These are phyloP conservation scores for Nothobranchius kuhntae DNA, from an alignment of 2,113 vertebrate species.

Conservation along the genomic window DNA sequence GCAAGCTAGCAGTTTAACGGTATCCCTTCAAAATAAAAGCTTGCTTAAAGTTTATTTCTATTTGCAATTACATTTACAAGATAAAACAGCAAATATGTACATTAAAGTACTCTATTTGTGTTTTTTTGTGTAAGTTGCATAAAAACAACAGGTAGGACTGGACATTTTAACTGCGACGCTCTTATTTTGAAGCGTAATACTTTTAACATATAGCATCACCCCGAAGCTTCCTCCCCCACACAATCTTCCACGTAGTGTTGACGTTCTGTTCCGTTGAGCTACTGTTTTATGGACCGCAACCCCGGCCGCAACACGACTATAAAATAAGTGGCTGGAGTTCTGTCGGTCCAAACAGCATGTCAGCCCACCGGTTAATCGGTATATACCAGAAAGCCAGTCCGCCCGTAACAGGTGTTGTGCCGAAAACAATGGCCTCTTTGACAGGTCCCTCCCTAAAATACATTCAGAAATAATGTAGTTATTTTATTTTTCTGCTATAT, in stretches of 20 bases:
- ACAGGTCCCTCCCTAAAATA: too few species aligned
- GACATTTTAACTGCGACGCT: background rate
- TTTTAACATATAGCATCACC: conserved; percentile 19
- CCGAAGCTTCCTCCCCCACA: conserved; percentile 17
- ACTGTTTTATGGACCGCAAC: too few species aligned
- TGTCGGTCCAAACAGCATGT: too few species aligned
- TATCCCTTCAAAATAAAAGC: conserved; percentile 62
- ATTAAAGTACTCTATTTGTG: fast-evolving
- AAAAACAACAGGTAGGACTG: background rate
- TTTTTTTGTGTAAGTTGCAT: fast-evolving
- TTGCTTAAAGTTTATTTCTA: background rate
- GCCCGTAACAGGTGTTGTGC: too few species aligned
- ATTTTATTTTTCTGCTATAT: too few species aligned
- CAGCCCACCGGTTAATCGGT: too few species aligned
- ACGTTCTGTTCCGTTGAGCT: conserved; percentile 32
- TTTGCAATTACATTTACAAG: fast-evolving
- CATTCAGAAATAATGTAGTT: too few species aligned
- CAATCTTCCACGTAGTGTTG: conserved; percentile 66
- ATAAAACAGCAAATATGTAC: fast-evolving
- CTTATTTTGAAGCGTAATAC: conserved; percentile 60
- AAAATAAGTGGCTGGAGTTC: too few species aligned
- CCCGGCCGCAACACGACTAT: too few species aligned
- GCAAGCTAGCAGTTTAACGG: conserved; percentile 35
- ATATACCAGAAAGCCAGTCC: too few species aligned
- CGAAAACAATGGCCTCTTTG: too few species aligned